Conservation (phyloP, 1,140 invertebrate genomes). For the Zaprionus camerounensis region DNA sequence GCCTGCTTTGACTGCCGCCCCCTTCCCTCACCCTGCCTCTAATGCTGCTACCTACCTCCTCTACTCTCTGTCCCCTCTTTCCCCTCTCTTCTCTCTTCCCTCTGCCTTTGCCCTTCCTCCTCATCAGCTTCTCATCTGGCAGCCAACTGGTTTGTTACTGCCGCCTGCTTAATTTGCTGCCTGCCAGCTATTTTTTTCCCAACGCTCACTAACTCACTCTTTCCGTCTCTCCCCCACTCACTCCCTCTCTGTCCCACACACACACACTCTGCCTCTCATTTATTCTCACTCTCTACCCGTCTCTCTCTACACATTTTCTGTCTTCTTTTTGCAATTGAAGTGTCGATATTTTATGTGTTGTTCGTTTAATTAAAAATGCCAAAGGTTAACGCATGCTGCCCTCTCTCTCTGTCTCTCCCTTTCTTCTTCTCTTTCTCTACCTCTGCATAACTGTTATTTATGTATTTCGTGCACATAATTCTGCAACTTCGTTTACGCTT, state of each 20-base stretch:
- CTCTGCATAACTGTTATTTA: conserved; percentile 69
- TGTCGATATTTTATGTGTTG: conserved; percentile 81
- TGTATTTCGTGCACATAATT: conserved; percentile 71
- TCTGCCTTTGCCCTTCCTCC: neutral
- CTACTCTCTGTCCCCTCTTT: neutral
- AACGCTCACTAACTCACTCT: neutral
- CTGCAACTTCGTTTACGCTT: conserved; percentile 51
- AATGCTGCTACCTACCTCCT: neutral
- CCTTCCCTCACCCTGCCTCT: neutral
- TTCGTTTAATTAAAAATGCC: conserved; percentile 82
- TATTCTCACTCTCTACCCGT: neutral
- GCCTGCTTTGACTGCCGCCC: neutral
- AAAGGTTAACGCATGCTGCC: conserved; percentile 75
- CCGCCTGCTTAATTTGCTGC: conserved; percentile 75
- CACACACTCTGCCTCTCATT: neutral
- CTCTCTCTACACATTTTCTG: conserved; percentile 10
- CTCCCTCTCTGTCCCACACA: neutral
- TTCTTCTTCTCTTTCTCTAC: neutral
- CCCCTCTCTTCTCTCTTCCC: neutral
- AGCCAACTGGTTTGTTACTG: conserved; percentile 40
- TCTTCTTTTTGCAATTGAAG: conserved; percentile 73
- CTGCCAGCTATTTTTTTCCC: conserved; percentile 53
- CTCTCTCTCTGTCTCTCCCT: conserved; percentile 7
- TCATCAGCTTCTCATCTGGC: neutral
- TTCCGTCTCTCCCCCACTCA: neutral